A percentile compares a stretch with the other conserved stretches of the same genome.
These are phyloP conservation scores for Enhydra lutris DNA, from an alignment of 2,113 vertebrate species.

Conservation along the genomic window DNA sequence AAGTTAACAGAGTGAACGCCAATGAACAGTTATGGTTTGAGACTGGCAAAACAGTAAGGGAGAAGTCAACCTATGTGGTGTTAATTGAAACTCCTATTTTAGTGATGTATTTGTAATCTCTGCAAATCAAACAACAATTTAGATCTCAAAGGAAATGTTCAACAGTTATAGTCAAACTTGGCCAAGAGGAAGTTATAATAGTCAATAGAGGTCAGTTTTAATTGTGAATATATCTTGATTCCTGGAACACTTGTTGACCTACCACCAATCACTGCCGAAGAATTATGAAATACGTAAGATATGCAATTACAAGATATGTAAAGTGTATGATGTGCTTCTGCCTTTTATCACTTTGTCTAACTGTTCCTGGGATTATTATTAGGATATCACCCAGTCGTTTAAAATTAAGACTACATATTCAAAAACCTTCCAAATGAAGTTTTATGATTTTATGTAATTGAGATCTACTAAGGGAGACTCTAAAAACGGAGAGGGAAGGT, in stretches of 20 bases:
- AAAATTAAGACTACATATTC: background rate
- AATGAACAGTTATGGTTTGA: background rate
- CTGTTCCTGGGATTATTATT: background rate
- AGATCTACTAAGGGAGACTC: background rate
- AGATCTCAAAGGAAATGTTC: background rate
- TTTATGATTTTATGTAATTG: background rate
- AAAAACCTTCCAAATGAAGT: background rate
- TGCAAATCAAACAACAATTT: slow-evolving; percentile 42
- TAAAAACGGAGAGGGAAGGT: background rate
- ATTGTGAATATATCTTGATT: slow-evolving; percentile 32
- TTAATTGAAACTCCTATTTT: background rate
- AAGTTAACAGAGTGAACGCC: background rate
- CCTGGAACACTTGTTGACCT: background rate
- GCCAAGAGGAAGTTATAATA: background rate
- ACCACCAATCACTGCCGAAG: background rate
- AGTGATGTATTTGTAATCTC: background rate
- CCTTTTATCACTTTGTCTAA: background rate
- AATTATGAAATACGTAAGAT: background rate
- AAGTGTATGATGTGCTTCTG: background rate
- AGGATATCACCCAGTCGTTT: background rate
- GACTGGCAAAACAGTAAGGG: background rate
- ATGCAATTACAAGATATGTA: background rate
- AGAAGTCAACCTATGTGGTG: background rate
- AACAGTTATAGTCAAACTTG: background rate
- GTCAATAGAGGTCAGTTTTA: background rate